phyloP scores from a whole-genome alignment of 2,888 invertebrate species.

The Altica lythri region DNA sequence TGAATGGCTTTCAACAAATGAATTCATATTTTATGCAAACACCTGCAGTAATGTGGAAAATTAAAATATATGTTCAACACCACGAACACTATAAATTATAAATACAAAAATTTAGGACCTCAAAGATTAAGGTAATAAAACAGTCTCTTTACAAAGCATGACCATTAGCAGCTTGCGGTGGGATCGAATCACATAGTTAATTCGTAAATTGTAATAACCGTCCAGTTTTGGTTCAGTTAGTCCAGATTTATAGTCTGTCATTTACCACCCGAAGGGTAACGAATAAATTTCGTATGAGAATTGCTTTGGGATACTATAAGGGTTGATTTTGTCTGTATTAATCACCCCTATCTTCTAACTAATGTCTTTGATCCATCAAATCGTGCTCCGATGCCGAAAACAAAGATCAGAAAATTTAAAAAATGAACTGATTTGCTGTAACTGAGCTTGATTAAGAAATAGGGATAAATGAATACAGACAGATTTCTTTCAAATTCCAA shows the following conservation, averaged over 20 bases:
- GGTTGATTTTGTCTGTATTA: constrained; percentile 20
- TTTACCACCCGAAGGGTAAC: constrained; percentile 16
- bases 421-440: no score
- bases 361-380: constrained; percentile 24
- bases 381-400: constrained; percentile 2
- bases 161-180: background rate
- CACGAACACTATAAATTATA: no score
- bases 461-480: no score
- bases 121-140: no score
- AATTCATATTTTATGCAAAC: no score
- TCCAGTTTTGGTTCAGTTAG: constrained; percentile 14
- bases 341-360: constrained; percentile 19
- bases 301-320: constrained; percentile 13
- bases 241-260: constrained; percentile 22
- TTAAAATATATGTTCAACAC: no score
- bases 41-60: no score
- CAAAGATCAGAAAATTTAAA: constrained; percentile 2
- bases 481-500: no score
- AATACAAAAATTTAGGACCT: no score
- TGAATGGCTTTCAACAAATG: no score
- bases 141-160: no score
- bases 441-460: no score
- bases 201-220: constrained; percentile 20
- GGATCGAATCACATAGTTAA: background rate
- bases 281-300: constrained; percentile 23